phyloP scores from a whole-genome alignment of 2,113 vertebrate genomes.

The Tachysurus fulvidraco region DNA sequence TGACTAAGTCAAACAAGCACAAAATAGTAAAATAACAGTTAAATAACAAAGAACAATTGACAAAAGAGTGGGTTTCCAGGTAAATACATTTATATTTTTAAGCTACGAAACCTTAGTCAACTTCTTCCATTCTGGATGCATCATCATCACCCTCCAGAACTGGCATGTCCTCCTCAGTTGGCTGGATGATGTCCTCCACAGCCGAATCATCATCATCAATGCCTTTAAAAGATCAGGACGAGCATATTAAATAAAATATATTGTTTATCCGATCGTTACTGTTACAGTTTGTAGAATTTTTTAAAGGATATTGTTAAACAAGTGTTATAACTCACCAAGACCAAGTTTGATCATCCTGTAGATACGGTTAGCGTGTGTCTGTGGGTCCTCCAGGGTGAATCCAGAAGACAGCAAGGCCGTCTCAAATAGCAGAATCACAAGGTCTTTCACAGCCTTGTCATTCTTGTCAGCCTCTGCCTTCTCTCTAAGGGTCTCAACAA shows the following conservation, averaged over 20 bases:
- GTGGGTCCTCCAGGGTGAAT: slow-evolving; percentile 81
- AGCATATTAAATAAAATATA: slow-evolving; percentile 2
- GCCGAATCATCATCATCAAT: slow-evolving; percentile 77
- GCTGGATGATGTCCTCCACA: slow-evolving; percentile 72
- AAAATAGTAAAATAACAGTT: slow-evolving; percentile 61
- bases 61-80: slow-evolving; percentile 16
- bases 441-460: slow-evolving; percentile 80
- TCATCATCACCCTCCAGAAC: slow-evolving; percentile 80
- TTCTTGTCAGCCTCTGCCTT: slow-evolving; percentile 81
- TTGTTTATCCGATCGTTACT: background rate
- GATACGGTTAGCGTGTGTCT: slow-evolving; percentile 81
- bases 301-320: background rate
- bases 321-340: slow-evolving; percentile 69
- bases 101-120: slow-evolving; percentile 65
- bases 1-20: slow-evolving; percentile 51
- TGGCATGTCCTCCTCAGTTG: slow-evolving; percentile 78
- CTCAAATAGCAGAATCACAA: slow-evolving; percentile 79
- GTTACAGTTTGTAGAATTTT: background rate
- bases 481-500: slow-evolving; percentile 75
- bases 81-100: slow-evolving; percentile 18
- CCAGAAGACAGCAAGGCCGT: slow-evolving; percentile 78
- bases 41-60: background rate
- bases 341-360: slow-evolving; percentile 84
- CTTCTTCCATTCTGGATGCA: slow-evolving; percentile 82
- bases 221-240: slow-evolving; percentile 60